Evolutionary conservation across 2,888 invertebrate genomes (phyloP).

Genomic region (Ectemnius lituratus): DNA sequence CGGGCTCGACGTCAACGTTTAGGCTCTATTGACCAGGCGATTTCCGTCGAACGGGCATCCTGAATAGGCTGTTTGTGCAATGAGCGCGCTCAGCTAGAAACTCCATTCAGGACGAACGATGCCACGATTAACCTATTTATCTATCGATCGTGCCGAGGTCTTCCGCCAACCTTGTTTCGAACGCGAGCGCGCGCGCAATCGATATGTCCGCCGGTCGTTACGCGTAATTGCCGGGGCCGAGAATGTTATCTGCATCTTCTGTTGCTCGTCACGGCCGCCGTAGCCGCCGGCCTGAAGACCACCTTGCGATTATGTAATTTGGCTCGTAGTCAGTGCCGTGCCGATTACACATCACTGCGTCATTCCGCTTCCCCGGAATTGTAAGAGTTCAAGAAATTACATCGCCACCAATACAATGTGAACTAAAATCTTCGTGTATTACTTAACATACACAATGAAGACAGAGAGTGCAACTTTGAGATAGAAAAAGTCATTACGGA

Average conservation of each 20-base stretch:
- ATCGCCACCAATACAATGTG: too few species aligned
- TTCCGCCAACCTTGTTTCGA: slow-evolving; percentile 58
- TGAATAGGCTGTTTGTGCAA: slow-evolving; percentile 55
- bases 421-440: too few species aligned
- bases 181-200: slow-evolving; percentile 23
- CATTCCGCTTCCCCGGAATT: too few species aligned
- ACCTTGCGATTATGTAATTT: slow-evolving; percentile 34
- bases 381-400: too few species aligned
- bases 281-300: neutral
- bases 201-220: slow-evolving; percentile 41
- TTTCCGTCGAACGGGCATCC: slow-evolving; percentile 61
- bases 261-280: slow-evolving; percentile 1
- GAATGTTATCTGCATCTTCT: slow-evolving; percentile 33
- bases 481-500: too few species aligned
- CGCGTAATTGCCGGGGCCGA: slow-evolving; percentile 42
- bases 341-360: too few species aligned
- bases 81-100: slow-evolving; percentile 30
- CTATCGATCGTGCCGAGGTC: slow-evolving; percentile 53
- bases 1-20: slow-evolving; percentile 55
- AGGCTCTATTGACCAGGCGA: slow-evolving; percentile 62
- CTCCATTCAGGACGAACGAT: slow-evolving; percentile 48
- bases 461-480: too few species aligned
- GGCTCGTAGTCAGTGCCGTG: neutral
- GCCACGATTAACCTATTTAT: slow-evolving; percentile 61
- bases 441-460: too few species aligned